Conservation (phyloP, 2,797 vertebrate genomes). For the Gila robusta region DNA sequence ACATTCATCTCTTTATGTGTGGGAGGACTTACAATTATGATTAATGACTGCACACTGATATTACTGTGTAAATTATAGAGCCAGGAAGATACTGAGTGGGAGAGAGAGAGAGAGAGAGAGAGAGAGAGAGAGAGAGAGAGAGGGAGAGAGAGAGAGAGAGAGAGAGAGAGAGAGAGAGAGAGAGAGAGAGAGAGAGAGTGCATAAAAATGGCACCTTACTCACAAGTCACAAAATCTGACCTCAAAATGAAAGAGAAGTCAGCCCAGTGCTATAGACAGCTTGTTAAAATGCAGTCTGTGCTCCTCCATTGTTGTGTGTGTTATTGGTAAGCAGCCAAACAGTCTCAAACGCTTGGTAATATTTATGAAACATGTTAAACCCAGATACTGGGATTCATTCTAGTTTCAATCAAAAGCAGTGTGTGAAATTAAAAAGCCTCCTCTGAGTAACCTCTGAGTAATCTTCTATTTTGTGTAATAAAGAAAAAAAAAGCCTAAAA, state of each 20-base stretch:
- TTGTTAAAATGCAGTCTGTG: constrained; percentile 39
- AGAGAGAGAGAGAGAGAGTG: constrained; percentile 10
- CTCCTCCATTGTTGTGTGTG: constrained; percentile 22
- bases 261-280: constrained; percentile 36
- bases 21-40: constrained; percentile 71
- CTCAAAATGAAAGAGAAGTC: constrained; percentile 39
- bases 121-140: constrained; percentile 26
- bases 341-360: constrained; percentile 49
- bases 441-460: constrained; percentile 57
- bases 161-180: constrained; percentile 27
- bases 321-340: constrained; percentile 54
- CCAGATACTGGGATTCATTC: constrained; percentile 66
- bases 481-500: constrained; percentile 23
- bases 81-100: constrained; percentile 32
- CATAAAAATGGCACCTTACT: constrained; percentile 42
- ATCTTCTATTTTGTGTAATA: constrained; percentile 66
- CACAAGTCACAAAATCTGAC: constrained; percentile 49
- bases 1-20: constrained; percentile 44
- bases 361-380: constrained; percentile 65
- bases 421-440: constrained; percentile 77
- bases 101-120: constrained; percentile 15
- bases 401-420: constrained; percentile 71
- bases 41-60: constrained; percentile 73
- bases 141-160: constrained; percentile 30
- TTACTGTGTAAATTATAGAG: constrained; percentile 51